Percentiles rank a stretch among this genome's conserved stretches.
Conservation (phyloP, 2,888 invertebrate species). For the Malachius bipustulatus region DNA sequence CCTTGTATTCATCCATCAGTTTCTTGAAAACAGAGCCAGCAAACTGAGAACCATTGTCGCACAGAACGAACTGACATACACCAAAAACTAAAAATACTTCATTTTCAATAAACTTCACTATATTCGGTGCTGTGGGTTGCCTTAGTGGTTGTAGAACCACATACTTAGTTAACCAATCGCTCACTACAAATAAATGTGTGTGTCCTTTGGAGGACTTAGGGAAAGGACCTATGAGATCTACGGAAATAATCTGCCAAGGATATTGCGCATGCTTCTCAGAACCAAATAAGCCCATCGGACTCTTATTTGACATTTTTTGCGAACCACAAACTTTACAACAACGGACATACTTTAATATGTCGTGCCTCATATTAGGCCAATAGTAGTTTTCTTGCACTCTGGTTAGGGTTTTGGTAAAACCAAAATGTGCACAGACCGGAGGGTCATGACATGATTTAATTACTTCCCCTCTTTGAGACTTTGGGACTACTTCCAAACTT, state of each 20-base stretch:
- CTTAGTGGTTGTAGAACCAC: neutral
- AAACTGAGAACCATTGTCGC: slow-evolving; percentile 1
- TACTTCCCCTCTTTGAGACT: neutral
- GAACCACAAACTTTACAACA: neutral
- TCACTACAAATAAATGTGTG: neutral
- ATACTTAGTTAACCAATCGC: neutral
- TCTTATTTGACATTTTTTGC: neutral
- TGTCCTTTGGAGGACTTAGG: neutral
- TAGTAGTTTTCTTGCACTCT: neutral
- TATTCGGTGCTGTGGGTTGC: neutral
- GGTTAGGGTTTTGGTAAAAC: neutral
- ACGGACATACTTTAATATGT: neutral
- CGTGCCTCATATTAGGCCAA: neutral
- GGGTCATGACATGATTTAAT: neutral
- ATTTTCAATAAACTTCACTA: neutral
- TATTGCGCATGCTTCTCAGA: neutral
- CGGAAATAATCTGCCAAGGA: neutral
- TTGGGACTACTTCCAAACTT: neutral
- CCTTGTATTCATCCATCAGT: neutral
- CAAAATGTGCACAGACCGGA: neutral
- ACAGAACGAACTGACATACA: neutral
- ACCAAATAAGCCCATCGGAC: neutral
- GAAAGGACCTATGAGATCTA: neutral
- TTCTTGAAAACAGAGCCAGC: neutral
- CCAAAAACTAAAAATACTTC: neutral